Evolutionary conservation across 2,113 vertebrate species (phyloP), one percentile per base, ranked within the genome.

Genomic region (Xenotilapia flavipinnis): DNA sequence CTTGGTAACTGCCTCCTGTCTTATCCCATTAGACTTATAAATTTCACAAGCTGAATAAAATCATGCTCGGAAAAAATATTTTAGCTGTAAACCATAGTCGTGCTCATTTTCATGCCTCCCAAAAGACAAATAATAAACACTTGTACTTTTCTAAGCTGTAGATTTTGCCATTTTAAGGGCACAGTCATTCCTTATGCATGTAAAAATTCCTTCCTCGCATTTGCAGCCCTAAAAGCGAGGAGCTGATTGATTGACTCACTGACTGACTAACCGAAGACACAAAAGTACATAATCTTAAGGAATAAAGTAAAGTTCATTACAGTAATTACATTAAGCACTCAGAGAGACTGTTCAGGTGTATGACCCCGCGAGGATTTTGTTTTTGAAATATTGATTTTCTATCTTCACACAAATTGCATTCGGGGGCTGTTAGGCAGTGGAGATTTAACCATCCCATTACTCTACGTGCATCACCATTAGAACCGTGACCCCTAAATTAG

Each of bases 331-430:
- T 90, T 54, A 36, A 58, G 75, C 40, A 14, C 87, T 88, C 23
- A 36, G 79, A 77, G 38, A 11, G 38, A 60, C 45, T 23, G 23
- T 81, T 77, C 85, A 87, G 84, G 90, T 91, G 58, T 55, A 12
- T 73, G 84, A 85, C 79, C 88, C 86, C 26, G 23, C 55, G 38
- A 55, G 84, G 82, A 87, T 86, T 87, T 56, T 31, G 49, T 21
- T 77, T 91, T 75, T 87, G 42, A 88, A 82, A 87, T 80, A 90
- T 88, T 90, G 89, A 94, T 92, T 94, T 91, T 73, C 86, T 36
- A 83, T 89, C 86, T 45, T 31, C 68, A 21, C 47, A 65, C 84
- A 88, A 88, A 93, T 86, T 89, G 70, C 82, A 83, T 49, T 21
- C 45, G 26, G 6, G 10, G 19, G 14, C 51, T 6, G 80, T 47